phyloP scores from a whole-genome alignment of 2,797 vertebrate genomes.

The Sebastes baramenuke region DNA sequence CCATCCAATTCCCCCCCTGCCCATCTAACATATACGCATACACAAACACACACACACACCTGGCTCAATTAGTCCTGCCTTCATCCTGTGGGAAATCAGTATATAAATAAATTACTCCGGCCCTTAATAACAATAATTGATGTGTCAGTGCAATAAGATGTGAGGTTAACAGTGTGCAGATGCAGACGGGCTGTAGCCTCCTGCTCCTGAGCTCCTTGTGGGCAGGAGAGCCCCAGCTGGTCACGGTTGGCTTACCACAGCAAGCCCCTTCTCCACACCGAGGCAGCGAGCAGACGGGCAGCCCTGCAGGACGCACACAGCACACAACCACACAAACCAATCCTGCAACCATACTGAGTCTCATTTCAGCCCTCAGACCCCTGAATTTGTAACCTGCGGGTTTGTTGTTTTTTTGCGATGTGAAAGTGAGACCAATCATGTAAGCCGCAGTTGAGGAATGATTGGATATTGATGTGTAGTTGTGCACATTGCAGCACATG shows the following conservation, averaged over 20 bases:
- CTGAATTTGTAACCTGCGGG: slow-evolving; percentile 36
- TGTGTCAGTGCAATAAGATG: slow-evolving; percentile 79
- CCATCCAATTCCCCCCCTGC: slow-evolving; percentile 39
- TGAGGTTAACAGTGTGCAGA: slow-evolving; percentile 77
- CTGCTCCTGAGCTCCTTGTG: slow-evolving; percentile 51
- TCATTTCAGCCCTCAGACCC: slow-evolving; percentile 23
- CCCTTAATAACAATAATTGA: slow-evolving; percentile 83
- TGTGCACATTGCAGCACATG: slow-evolving; percentile 45
- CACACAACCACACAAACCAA: slow-evolving; percentile 34
- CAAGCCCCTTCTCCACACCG: slow-evolving; percentile 55
- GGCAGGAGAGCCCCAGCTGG: slow-evolving; percentile 68
- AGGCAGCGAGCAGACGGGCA: slow-evolving; percentile 66
- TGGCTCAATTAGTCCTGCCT: slow-evolving; percentile 74
- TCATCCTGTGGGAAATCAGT: slow-evolving; percentile 74
- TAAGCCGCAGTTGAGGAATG: slow-evolving; percentile 35
- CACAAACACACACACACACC: slow-evolving; percentile 65
- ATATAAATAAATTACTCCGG: slow-evolving; percentile 80
- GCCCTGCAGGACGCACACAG: slow-evolving; percentile 51
- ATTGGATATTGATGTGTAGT: slow-evolving; percentile 57
- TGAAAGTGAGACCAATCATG: slow-evolving; percentile 45
- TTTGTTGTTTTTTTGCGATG: not conserved
- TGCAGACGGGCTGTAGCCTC: slow-evolving; percentile 56
- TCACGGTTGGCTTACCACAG: slow-evolving; percentile 65
- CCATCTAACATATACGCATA: slow-evolving; percentile 27
- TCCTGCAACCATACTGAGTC: slow-evolving; percentile 8